phyloP scores from a whole-genome alignment of 2,113 vertebrate genomes.

The Percopsis transmontana region DNA sequence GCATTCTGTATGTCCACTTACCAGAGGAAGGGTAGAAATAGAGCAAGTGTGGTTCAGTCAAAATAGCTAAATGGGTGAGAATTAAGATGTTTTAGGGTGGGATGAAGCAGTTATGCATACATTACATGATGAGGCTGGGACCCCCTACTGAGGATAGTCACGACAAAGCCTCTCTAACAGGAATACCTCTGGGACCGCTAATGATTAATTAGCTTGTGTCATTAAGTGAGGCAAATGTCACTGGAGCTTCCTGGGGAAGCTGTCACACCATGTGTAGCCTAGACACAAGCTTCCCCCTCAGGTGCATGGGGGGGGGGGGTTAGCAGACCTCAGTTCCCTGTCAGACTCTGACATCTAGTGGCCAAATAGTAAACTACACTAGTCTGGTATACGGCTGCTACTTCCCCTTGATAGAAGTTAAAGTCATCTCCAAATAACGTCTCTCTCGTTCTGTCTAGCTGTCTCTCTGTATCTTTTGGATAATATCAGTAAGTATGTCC shows the following conservation, averaged over 20 bases:
- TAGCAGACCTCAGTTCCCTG: slow-evolving; percentile 62
- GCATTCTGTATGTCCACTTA: slow-evolving; percentile 44
- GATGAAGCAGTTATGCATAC: slow-evolving; percentile 83
- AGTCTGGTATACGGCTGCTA: not conserved
- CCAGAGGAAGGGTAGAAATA: slow-evolving; percentile 57
- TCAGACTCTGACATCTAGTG: slow-evolving; percentile 91
- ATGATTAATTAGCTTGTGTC: slow-evolving; percentile 99
- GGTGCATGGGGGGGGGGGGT: slow-evolving; percentile 46
- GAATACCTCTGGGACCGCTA: slow-evolving; percentile 94
- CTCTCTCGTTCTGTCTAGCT: not conserved
- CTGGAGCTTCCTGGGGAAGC: slow-evolving; percentile 89
- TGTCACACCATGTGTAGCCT: slow-evolving; percentile 80
- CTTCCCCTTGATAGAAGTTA: not conserved
- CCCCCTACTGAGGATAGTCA: slow-evolving; percentile 86
- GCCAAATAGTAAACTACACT: slow-evolving; percentile 57
- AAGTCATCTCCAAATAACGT: not conserved
- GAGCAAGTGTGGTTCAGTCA: slow-evolving; percentile 61
- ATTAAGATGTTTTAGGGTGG: slow-evolving; percentile 75
- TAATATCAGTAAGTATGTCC: rapidly evolving
- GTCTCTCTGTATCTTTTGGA: not conserved
- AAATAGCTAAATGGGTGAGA: slow-evolving; percentile 72
- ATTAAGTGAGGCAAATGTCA: slow-evolving; percentile 99
- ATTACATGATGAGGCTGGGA: slow-evolving; percentile 86
- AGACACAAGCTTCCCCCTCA: slow-evolving; percentile 76
- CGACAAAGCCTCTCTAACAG: slow-evolving; percentile 88